Percentiles rank a stretch among this genome's conserved stretches.
Evolutionary conservation across 2,888 invertebrate species (phyloP).

Genomic region (Drosophila merina): DNA sequence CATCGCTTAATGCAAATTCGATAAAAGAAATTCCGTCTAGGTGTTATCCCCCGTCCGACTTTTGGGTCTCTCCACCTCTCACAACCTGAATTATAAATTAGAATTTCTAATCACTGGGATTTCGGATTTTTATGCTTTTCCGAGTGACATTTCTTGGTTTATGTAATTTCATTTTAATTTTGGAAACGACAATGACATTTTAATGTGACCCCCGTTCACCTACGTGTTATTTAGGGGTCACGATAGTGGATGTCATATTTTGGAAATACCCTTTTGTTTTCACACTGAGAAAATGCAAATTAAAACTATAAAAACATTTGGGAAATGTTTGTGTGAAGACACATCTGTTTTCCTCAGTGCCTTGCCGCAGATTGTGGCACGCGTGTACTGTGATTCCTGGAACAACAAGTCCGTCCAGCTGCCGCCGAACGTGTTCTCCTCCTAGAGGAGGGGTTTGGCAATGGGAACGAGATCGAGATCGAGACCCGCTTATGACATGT

Average conservation of each 20-base stretch:
- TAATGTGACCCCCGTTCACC: constrained; percentile 51
- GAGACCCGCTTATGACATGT: constrained; percentile 68
- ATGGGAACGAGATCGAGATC: constrained; percentile 22
- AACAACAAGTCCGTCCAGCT: constrained; percentile 65
- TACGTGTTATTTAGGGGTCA: constrained; percentile 58
- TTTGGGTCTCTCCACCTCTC: neutral
- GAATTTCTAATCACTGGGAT: constrained; percentile 1
- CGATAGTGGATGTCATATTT: constrained; percentile 63
- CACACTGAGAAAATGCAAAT: neutral
- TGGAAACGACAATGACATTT: constrained; percentile 44
- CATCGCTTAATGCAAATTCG: constrained; percentile 77
- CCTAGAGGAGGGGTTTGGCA: constrained; percentile 13
- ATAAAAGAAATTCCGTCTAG: constrained; percentile 55
- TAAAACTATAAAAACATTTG: neutral
- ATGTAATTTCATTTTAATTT: constrained; percentile 67
- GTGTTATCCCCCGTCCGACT: constrained; percentile 36
- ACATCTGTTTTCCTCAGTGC: constrained; percentile 2
- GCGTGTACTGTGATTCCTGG: constrained; percentile 75
- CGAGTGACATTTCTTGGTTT: constrained; percentile 39
- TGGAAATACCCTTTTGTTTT: constrained; percentile 1
- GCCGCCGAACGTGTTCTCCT: constrained; percentile 65
- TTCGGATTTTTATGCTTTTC: constrained; percentile 12
- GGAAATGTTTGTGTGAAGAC: neutral
- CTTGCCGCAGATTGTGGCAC: constrained; percentile 30
- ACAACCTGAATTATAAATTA: neutral